Percentiles rank a stretch among this genome's conserved stretches.
phyloP scores from a whole-genome alignment of 1,140 invertebrate genomes.

The Aricia agestis region DNA sequence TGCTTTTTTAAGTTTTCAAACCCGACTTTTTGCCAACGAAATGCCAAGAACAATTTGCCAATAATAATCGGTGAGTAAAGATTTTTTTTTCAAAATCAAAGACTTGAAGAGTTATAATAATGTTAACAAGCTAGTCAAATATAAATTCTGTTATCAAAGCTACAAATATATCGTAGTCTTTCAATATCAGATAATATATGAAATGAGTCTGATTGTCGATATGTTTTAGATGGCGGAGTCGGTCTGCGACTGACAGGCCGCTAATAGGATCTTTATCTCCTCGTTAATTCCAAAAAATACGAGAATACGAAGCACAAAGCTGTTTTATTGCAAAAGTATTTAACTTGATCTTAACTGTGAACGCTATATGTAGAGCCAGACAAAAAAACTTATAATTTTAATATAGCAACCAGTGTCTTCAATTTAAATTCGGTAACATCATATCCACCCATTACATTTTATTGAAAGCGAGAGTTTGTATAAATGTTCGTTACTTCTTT shows the following conservation, averaged over 20 bases:
- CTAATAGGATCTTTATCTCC: constrained; percentile 3
- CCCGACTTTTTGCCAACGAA: no score
- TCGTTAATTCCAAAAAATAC: constrained; percentile 1
- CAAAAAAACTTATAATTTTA: no score
- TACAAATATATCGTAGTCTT: not conserved
- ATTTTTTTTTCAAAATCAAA: not conserved
- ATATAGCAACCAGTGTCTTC: no score
- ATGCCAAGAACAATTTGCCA: not conserved
- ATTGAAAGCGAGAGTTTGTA: no score
- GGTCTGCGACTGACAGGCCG: not conserved
- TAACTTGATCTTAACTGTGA: not conserved
- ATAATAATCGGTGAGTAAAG: not conserved
- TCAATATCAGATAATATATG: not conserved
- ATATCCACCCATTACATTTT: no score
- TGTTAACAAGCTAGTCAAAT: no score
- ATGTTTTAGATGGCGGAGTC: not conserved
- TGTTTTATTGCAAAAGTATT: not conserved
- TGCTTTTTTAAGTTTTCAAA: not conserved
- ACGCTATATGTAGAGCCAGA: not conserved
- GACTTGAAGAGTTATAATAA: no score
- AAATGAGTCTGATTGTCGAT: not conserved
- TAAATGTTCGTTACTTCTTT: no score
- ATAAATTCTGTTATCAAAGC: no score
- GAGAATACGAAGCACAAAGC: not conserved
- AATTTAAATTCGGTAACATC: no score